A percentile compares a stretch with the other conserved stretches of the same genome.
phyloP scores from a whole-genome alignment of 2,797 vertebrate species.

The Mormyrops attenuatus region DNA sequence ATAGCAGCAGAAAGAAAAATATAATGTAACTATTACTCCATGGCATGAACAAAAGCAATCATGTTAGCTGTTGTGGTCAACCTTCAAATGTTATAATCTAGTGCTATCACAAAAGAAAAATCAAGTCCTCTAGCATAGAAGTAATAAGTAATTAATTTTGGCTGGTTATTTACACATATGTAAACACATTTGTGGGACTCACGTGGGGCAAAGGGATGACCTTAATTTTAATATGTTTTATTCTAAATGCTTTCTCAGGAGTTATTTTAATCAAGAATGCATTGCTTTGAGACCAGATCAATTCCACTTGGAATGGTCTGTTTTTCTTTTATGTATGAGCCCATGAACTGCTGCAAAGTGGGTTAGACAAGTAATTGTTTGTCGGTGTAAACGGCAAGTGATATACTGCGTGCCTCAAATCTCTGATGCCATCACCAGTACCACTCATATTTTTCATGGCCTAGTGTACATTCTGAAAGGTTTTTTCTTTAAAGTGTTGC shows the following conservation, averaged over 20 bases:
- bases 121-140: background rate
- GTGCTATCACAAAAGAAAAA: background rate
- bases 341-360: background rate
- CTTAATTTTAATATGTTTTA: background rate
- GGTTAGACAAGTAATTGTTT: background rate
- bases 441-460: background rate
- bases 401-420: background rate
- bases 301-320: background rate
- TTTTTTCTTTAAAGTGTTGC: background rate
- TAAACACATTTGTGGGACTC: background rate
- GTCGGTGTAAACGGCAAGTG: background rate
- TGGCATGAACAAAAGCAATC: background rate
- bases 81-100: background rate
- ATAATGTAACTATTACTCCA: background rate
- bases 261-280: background rate
- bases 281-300: background rate
- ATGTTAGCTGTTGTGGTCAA: background rate
- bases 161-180: background rate
- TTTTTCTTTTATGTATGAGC: background rate
- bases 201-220: background rate
- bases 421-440: background rate
- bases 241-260: background rate
- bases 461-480: background rate
- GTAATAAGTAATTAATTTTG: background rate
- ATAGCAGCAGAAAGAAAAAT: background rate